These are phyloP conservation scores for Ochropleura plecta DNA, from an alignment of 2,888 invertebrate species.

Conservation along the genomic window DNA sequence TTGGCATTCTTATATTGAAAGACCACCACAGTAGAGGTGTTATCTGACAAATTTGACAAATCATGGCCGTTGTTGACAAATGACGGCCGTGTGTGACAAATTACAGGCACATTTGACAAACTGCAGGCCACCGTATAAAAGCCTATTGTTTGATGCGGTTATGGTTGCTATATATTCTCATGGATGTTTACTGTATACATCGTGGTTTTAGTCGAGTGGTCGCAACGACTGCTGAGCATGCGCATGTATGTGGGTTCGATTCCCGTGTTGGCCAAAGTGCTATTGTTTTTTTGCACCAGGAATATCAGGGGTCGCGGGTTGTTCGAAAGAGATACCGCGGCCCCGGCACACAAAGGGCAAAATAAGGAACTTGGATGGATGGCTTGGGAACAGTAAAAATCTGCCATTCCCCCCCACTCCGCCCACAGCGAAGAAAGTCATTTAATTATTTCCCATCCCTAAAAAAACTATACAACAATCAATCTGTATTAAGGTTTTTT, in stretches of 20 bases:
- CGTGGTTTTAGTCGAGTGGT: neutral
- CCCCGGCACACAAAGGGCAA: no score
- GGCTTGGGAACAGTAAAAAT: no score
- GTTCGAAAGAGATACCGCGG: no score
- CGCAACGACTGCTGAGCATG: no score
- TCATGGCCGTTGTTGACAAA: constrained; percentile 77
- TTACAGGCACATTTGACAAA: constrained; percentile 60
- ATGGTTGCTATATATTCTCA: constrained; percentile 29
- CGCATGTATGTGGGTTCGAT: no score
- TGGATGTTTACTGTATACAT: neutral
- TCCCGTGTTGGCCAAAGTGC: no score
- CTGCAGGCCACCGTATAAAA: constrained; percentile 53
- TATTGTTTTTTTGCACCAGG: no score
- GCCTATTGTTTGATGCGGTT: constrained; percentile 56
- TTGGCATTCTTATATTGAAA: constrained; percentile 48
- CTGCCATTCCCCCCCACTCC: no score
- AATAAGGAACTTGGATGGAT: no score
- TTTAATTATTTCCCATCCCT: no score
- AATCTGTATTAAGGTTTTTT: neutral
- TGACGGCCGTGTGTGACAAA: constrained; percentile 65
- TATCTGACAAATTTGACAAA: constrained; percentile 82
- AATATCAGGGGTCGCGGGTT: no score
- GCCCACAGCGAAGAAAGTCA: no score
- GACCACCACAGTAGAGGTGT: constrained; percentile 69
- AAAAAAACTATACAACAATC: neutral